Evolutionary conservation across 2,113 vertebrate genomes (phyloP), one percentile per base, ranked within the genome.

Genomic region (Alethe castanea): DNA sequence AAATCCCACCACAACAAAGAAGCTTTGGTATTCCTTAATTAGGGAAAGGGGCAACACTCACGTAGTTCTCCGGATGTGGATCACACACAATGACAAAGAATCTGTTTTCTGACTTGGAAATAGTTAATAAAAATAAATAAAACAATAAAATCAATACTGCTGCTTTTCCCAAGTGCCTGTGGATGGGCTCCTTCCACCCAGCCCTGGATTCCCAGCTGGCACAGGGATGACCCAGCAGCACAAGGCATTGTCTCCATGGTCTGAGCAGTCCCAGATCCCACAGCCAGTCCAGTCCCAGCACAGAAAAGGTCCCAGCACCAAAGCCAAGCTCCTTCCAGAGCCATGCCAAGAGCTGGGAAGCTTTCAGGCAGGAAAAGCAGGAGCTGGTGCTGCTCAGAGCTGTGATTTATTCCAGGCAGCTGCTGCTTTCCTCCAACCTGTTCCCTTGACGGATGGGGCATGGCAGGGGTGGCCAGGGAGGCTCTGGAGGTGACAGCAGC

Each of bases 391-490:
- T 8, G 2, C 82, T 87, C 45, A 48, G 62, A 19, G 13, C 57
- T 10, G 60, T 70, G 90, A 94, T 96, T 95, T 89, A 91, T 96
- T 78, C 79, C 42, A 28, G 52, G 87, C 86, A 94, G 78, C 69
- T 65, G 22, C 78, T 36, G 74, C 15, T 82, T 77, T 33, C 50
- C 81, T 89, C 85, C 76, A 95, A 20, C 70, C 81, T 36, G 62
- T 47, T 88, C 20, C 0, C 45, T 83, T 97, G 97, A 97, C 92
- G 91, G 95, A 97, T 96, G 73, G 57, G 82, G 48, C 26, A 89
- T 70, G 92, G 87, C 85, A 86, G 5, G 11, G 81, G 53, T 0
- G 29, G 86, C n/a, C 85, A 93, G 88, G 84, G 86, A 48, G 62
- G 86, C 64, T 76, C 54, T 45, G 40, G 71, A 95, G 95, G 95